phyloP scores from a whole-genome alignment of 2,113 vertebrate genomes.

The Antechinus stuartii region DNA sequence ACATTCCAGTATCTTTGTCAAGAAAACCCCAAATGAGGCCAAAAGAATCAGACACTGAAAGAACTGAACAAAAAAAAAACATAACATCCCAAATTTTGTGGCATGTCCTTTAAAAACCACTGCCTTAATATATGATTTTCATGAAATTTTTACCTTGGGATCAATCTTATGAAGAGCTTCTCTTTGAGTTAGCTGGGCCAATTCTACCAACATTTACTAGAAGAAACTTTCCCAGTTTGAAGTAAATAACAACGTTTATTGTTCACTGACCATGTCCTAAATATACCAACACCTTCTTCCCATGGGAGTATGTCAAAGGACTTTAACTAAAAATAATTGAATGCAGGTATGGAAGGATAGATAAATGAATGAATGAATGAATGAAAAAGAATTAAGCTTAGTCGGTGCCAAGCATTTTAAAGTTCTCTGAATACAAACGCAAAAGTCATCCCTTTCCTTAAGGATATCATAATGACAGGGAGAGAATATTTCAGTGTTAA shows the following conservation, averaged over 20 bases:
- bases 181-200: background rate
- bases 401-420: background rate
- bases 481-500: background rate
- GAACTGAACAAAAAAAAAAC: too few species aligned
- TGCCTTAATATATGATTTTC: background rate
- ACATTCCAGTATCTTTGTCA: too few species aligned
- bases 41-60: too few species aligned
- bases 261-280: background rate
- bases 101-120: background rate
- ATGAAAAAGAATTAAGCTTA: background rate
- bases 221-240: background rate
- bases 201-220: background rate
- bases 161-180: background rate
- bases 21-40: too few species aligned
- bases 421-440: background rate
- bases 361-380: background rate
- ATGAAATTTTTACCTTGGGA: background rate
- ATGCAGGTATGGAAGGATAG: background rate
- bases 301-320: background rate
- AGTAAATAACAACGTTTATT: background rate
- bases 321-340: background rate
- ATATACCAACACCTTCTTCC: background rate
- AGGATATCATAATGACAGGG: background rate
- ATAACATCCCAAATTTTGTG: background rate
- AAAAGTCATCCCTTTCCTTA: background rate